Base-by-base conservation (phyloP, 2,888 invertebrate species). In the Euproctis similis region DNA sequence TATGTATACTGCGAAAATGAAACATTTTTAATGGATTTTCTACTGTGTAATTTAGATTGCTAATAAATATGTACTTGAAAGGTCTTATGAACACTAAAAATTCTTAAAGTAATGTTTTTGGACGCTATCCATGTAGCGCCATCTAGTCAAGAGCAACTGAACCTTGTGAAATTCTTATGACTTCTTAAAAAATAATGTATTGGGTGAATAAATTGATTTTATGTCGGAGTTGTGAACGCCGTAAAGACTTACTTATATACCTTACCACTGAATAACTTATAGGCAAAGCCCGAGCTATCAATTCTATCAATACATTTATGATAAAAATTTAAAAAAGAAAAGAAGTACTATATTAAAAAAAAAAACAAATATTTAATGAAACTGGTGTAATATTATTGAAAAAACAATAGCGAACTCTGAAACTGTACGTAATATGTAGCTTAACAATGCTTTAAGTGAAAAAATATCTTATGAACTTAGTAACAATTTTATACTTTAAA, bases 141-240 rank as follows among this genome's bases (percentile, higher is more conserved):
- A n/a, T n/a, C n/a, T n/a, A n/a, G n/a, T n/a, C n/a, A n/a, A n/a
- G n/a, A n/a, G n/a, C n/a, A n/a, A n/a, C n/a, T n/a, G n/a, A n/a
- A n/a, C n/a, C n/a, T n/a, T n/a, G n/a, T n/a, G n/a, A n/a, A 68
- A 78, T 71, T 84, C 81, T 84, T 84, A 84, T 81, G 84, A 84
- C 80, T 80, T 73, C 61, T 62, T 68, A 70, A 71, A 74, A 77
- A 73, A 68, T 72, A 71, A 4, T 14, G 4, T 14, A n/a, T n/a
- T n/a, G n/a, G n/a, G n/a, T n/a, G n/a, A n/a, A n/a, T n/a, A n/a
- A n/a, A n/a, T n/a, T n/a, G n/a, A n/a, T n/a, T n/a, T n/a, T n/a
- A 59, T 55, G 50, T 61, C 65, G 58, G 58, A 67, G 60, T 59
- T 60, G 54, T 59, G 36, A 58, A 50, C 49, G 67, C 56, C 59